Evolutionary conservation across 1,140 invertebrate genomes (phyloP).

Genomic region (Drosophila pruinosa): DNA sequence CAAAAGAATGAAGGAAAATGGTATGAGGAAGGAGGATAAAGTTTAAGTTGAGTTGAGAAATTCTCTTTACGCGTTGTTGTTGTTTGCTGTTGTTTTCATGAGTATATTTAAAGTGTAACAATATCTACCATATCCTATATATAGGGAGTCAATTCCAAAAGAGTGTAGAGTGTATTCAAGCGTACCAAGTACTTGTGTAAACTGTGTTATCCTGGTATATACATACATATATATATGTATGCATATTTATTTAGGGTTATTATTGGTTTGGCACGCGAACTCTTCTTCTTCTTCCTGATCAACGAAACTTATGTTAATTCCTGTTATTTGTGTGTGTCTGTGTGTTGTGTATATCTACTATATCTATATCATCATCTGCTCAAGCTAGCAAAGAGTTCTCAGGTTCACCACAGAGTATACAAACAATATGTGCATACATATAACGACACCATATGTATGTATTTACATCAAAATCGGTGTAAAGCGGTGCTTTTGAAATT

Average conservation of each 20-base stretch:
- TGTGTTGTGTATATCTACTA: slow-evolving; percentile 7
- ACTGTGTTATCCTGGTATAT: slow-evolving; percentile 1
- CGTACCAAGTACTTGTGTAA: background rate
- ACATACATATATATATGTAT: background rate
- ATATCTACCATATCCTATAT: background rate
- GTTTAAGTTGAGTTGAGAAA: background rate
- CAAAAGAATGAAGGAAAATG: background rate
- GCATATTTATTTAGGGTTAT: background rate
- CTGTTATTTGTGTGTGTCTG: slow-evolving; percentile 9
- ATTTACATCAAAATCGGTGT: slow-evolving; percentile 19
- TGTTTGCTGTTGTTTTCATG: background rate
- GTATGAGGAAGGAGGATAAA: background rate
- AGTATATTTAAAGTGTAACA: background rate
- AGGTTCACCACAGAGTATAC: slow-evolving; percentile 1
- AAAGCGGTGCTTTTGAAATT: slow-evolving; percentile 17
- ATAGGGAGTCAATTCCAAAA: background rate
- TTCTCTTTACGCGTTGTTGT: background rate
- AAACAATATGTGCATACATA: background rate
- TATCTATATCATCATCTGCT: slow-evolving; percentile 5
- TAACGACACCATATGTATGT: background rate
- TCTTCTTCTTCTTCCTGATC: background rate
- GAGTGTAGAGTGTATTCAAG: background rate
- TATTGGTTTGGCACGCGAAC: slow-evolving; percentile 1
- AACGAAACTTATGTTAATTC: slow-evolving; percentile 11
- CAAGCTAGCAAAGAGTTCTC: slow-evolving; percentile 1